Evolutionary conservation across 92 coral and sea anemone genomes (phyloP), one percentile per base, ranked within the genome.

Genomic region (Palythoa caribaeorum): DNA sequence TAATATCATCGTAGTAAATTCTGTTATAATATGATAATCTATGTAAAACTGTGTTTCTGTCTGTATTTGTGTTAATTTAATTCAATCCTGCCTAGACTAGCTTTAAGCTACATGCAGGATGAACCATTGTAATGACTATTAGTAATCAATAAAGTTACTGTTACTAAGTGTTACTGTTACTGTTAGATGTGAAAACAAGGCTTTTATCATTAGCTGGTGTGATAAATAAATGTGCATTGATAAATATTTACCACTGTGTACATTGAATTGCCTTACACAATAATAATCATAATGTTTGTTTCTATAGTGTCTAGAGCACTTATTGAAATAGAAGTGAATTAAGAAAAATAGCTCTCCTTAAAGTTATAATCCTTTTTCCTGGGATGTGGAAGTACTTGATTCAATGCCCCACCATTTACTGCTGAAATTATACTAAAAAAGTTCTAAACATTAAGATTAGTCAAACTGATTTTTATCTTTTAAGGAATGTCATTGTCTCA

Each of bases 401-500:
- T 68, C n/a, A 6, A 68, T 19, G 73, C 38, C 38, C 38, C 73
- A 68, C 38, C 73, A 68, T 68, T 68, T 28, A 68, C 73, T 19
- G 37, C 73, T 28, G 20, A 19, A 68, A 19, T 59, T 59, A 68
- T 68, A 19, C 37, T 68, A 68, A 68, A 68, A 68, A 19, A 28
- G 37, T 68, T 28, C 38, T 11, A 68, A 19, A 68, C 38, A 19
- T 28, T 20, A 68, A 68, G 38, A 68, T 68, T 19, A 74, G 21
- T 74, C 39, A 44, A 19, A 19, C 38, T 77, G 20, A 40, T 77
- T 54, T 35, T 77, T 19, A 13, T 8, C 68, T 36, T 14, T 5
- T 47, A 71, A 90, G 92, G 92, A 66, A 66, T 77, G 84, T 87
- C 84, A 86, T 86, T 90, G 71, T 53, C 87, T 52, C 76, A 48